Evolutionary conservation across 2,113 vertebrate genomes (phyloP).

Genomic region (Brachionichthys hirsutus): DNA sequence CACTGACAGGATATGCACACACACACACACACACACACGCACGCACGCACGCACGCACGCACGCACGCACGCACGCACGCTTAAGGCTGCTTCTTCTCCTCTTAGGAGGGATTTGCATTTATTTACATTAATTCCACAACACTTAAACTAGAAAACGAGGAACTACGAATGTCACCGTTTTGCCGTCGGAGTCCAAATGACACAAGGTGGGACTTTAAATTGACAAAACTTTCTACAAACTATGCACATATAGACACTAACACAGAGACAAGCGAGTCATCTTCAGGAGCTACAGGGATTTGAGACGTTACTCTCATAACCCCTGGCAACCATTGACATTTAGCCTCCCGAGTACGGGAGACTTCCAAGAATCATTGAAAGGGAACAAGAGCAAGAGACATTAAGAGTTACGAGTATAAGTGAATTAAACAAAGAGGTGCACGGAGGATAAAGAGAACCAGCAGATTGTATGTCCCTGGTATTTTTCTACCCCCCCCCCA

Average conservation of each 20-base stretch:
- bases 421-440: slow-evolving; percentile 14
- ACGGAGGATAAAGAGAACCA: slow-evolving; percentile 2
- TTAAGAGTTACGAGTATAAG: slow-evolving; percentile 7
- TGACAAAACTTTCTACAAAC: neutral
- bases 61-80: slow-evolving; percentile 9
- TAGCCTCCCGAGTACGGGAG: slow-evolving; percentile 28
- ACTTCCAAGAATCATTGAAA: slow-evolving; percentile 43
- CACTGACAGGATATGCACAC: slow-evolving; percentile 12
- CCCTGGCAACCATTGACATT: slow-evolving; percentile 37
- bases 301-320: slow-evolving; percentile 35
- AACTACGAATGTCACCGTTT: neutral
- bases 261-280: slow-evolving; percentile 26
- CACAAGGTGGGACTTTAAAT: too few species aligned
- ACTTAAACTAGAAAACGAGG: neutral
- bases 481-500: too few species aligned
- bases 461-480: slow-evolving; percentile 4
- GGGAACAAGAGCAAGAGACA: slow-evolving; percentile 13
- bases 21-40: slow-evolving; percentile 8
- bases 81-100: slow-evolving; percentile 10
- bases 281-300: slow-evolving; percentile 30
- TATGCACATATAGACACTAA: neutral
- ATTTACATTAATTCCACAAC: neutral
- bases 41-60: neutral
- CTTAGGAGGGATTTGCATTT: neutral
- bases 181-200: neutral